Evolutionary conservation across 1,140 invertebrate genomes (phyloP), one percentile per base, ranked within the genome.

Genomic region (Rhyzopertha dominica): DNA sequence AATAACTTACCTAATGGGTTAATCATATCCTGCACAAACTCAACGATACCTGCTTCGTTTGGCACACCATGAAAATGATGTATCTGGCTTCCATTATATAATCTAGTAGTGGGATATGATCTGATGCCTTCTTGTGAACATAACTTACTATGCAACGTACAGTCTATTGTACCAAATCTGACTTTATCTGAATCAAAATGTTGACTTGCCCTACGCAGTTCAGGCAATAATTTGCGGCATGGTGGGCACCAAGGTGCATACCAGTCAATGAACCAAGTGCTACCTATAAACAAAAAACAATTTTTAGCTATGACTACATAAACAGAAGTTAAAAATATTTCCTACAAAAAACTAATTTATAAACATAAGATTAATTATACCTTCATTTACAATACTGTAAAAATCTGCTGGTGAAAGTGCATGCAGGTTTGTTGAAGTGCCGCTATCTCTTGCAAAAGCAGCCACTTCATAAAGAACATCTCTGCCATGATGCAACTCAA

Each of bases 201-300:
- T 43, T 71, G 70, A 26, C 82, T 81, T 3, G 82, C 79, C 66
- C 80, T 83, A 7, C 85, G 69, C 31, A 88, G 71, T 68, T 87
- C 82, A 24, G 82, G 81, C 9, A 89, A 65, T 38, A 89, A 69
- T 43, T 73, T 71, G 66, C 85, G 76, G 61, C 87, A 90, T 0
- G 87, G 85, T n/a, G 85, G 85, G 69, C 87, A 90, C 82, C 85
- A 87, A 53, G 87, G 85, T 3, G 85, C 82, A 69, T 84, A 87
- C 73, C 86, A 88, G 58, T 89, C 85, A 18, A 90, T 73, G 57
- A 89, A 79, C 82, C 81, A 85, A 1, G 74, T 67, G 24, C 65
- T 60, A 40, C 68, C 74, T 66, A 61, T 48, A 47, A 67, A 54
- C 16, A 40, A 46, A 18, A 35, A 43, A 46, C 43, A 38, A 47